A percentile compares a stretch with the other conserved stretches of the same genome.
These are phyloP conservation scores for Tragelaphus oryx DNA, from an alignment of 2,797 vertebrate species.

Conservation along the genomic window DNA sequence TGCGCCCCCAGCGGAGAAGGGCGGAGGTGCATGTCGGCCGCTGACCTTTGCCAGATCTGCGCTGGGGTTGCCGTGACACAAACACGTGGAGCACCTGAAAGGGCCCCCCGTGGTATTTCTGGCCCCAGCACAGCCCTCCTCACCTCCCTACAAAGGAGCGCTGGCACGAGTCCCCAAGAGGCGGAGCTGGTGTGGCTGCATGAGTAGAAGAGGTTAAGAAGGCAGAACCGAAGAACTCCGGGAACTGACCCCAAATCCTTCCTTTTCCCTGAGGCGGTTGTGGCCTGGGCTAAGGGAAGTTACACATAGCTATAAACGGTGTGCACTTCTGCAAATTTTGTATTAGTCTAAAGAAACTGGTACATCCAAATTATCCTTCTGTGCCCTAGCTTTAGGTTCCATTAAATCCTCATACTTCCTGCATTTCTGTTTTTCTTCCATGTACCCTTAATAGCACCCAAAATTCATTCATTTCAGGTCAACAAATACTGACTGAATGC, in stretches of 20 bases:
- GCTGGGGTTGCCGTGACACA: not conserved
- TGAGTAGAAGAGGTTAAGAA: not conserved
- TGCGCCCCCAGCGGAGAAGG: not conserved
- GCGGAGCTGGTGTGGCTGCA: not conserved
- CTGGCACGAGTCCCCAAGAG: not conserved
- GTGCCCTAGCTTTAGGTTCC: not conserved
- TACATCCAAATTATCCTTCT: not conserved
- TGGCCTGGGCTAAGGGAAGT: not conserved
- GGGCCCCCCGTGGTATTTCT: not conserved
- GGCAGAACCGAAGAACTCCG: not conserved
- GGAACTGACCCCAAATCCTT: not conserved
- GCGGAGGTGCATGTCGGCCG: rapidly evolving
- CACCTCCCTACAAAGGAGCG: not conserved
- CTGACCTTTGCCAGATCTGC: not conserved
- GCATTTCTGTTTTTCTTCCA: not conserved
- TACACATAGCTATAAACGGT: not conserved
- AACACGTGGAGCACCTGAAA: not conserved
- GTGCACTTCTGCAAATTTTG: not conserved
- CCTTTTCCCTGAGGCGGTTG: not conserved
- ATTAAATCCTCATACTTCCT: not conserved
- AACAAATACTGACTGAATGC: not conserved
- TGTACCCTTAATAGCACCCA: not conserved
- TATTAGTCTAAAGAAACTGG: not conserved
- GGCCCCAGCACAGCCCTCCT: not conserved
- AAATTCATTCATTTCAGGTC: not conserved